Evolutionary conservation across 2,797 vertebrate genomes (phyloP).

Genomic region (Coreius guichenoti): DNA sequence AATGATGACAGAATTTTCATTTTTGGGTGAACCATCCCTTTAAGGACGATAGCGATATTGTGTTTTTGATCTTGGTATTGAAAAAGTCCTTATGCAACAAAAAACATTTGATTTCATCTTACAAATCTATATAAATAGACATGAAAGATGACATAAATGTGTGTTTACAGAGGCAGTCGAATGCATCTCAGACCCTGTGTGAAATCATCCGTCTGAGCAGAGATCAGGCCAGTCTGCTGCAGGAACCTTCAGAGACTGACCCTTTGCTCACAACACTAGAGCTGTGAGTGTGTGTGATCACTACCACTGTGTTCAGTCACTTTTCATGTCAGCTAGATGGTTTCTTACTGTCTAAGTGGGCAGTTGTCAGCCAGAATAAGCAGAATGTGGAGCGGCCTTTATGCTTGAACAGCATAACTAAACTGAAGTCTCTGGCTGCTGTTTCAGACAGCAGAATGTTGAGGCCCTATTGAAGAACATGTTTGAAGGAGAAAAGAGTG

Average conservation of each 20-base stretch:
- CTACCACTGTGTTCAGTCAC: neutral
- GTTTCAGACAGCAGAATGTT: constrained; percentile 89
- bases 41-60: neutral
- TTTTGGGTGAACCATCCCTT: neutral
- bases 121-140: neutral
- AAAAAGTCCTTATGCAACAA: neutral
- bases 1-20: too few relatives aligned
- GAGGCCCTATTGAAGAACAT: constrained; percentile 91
- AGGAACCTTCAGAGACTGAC: constrained; percentile 85
- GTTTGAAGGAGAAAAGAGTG: constrained; percentile 89
- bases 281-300: constrained; percentile 83
- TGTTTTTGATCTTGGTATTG: neutral
- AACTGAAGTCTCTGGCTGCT: neutral
- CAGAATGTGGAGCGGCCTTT: neutral
- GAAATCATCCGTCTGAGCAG: constrained; percentile 94
- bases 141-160: neutral
- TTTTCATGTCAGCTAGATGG: neutral
- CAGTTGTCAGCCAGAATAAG: neutral
- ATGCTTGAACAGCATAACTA: neutral
- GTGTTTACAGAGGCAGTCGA: constrained; percentile 85
- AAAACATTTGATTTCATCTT: neutral
- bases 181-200: constrained; percentile 94
- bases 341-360: neutral
- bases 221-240: constrained; percentile 92
- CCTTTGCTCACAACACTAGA: constrained; percentile 90